Base-by-base conservation (phyloP, 2,113 vertebrate genomes). In the Leptocoma aspasia region DNA sequence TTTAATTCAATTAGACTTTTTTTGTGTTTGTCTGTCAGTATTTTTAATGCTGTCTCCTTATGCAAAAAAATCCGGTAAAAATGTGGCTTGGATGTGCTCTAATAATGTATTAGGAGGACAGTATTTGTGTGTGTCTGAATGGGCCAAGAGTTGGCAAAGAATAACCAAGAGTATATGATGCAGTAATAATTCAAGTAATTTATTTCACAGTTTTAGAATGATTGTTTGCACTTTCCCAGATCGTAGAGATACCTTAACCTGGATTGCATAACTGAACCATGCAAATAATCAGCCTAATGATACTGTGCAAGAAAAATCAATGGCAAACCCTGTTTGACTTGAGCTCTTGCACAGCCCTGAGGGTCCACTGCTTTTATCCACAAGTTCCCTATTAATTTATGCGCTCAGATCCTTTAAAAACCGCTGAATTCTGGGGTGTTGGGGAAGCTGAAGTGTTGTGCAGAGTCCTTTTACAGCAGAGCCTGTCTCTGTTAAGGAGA, bases 131-230 rank as follows among this genome's bases (percentile, higher is more conserved):
- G 39, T 88, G 81, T 35, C 27, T 39, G 33, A 21, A 44, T 47
- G 89, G 71, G 81, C 59, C 79, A 10, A 33, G 65, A 92, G 90
- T 96, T 92, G 85, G 80, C 79, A 87, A 95, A 94, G 82, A 76
- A 92, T 61, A 78, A 60, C 35, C 49, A 39, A 13, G 76, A 93
- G n/a, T 28, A 6, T 68, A 68, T 77, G 90, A 96, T 96, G 94
- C 94, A 95, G 90, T 92, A 54, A 87, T 93, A 63, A 56, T 82
- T 92, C 69, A 94, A 79, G 76, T 88, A 73, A 95, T 95, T 91
- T 82, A 82, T 84, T 79, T 45, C 73, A 63, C 22, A 24, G 73
- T 63, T 90, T 91, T 85, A 26, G 65, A 52, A 78, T 35, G 24
- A 42, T 72, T 65, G 18, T 82, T 88, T 78, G 47, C 63, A 93